Evolutionary conservation across 37 sponge, comb jelly and placozoan species (phyloP), one percentile per base, ranked within the genome.

Genomic region (Spongilla lacustris): DNA sequence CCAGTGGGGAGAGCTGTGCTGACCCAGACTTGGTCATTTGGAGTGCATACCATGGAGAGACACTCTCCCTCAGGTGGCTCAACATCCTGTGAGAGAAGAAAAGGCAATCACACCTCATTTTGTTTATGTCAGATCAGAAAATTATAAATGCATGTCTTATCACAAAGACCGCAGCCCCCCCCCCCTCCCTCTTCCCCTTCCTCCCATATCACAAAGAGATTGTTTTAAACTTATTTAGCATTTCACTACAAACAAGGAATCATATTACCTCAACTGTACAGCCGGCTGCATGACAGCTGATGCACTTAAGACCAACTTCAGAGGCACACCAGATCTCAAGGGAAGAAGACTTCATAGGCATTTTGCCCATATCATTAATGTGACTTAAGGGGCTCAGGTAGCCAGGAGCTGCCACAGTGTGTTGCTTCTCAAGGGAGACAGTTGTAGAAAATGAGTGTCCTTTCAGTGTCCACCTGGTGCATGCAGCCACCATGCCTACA

Each of bases 401-500:
- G 58, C 58, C 58, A 58, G 58, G 58, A 10, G 14, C 1, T 17
- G 1, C 58, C 21, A 17, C 21, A 1, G 19, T 1, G 11, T 58
- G 58, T 17, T 58, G 58, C 21, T 17, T 58, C 1, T 10, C 21
- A 58, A 58, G 19, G 6, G 41, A 6, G 41, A 3, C 41, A 58
- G 58, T 13, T 6, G 58, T 19, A 14, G 58, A 58, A 1, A 58
- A 17, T 14, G 58, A 58, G 58, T 58, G 58, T 10, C 58, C 58
- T 14, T 6, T 58, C 58, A 58, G 19, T 19, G 21, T 58, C 14
- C 58, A 58, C 21, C 21, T 58, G 14, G 58, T 38, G 36, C 79
- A 77, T 6, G 91, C 82, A 26, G 88, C 49, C 14, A 78, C 82
- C 25, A 91, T 73, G 13, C 66, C 75, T 23, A 66, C 73, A 19